Evolutionary conservation across 2,113 vertebrate genomes (phyloP).

Genomic region (Chaetorhynchus papuensis): DNA sequence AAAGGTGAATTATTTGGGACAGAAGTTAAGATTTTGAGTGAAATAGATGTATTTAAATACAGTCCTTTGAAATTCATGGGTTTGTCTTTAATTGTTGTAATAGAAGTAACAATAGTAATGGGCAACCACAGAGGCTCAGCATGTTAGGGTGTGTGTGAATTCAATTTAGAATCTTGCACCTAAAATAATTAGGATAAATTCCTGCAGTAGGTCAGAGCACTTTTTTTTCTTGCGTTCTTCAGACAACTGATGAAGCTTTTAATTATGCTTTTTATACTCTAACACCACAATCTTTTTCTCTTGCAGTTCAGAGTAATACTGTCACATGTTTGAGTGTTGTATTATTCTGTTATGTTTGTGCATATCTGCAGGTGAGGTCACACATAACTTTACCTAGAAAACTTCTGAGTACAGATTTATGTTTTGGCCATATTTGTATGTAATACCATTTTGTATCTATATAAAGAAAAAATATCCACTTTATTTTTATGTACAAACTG

Average conservation of each 20-base stretch:
- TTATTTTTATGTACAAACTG: not conserved
- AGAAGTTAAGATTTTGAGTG: not conserved
- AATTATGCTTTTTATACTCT: not conserved
- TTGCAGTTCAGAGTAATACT: not conserved
- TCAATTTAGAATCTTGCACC: not conserved
- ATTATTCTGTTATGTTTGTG: not conserved
- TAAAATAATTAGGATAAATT: not conserved
- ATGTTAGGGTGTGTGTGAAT: not conserved
- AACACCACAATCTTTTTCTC: not conserved
- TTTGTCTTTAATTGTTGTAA: not conserved
- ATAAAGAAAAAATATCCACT: not conserved
- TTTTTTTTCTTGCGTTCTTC: not conserved
- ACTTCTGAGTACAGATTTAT: not conserved
- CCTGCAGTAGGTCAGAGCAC: not conserved
- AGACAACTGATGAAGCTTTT: not conserved
- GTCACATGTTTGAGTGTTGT: not conserved
- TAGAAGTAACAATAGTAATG: not conserved
- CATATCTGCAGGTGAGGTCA: not conserved
- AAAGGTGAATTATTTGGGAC: slow-evolving; percentile 1
- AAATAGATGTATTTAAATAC: not conserved
- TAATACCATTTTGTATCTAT: not conserved
- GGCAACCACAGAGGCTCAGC: not conserved
- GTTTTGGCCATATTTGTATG: not conserved
- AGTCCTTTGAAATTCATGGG: not conserved
- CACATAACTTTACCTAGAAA: not conserved